A percentile compares a stretch with the other conserved stretches of the same genome.
These are phyloP conservation scores for Oasisia sp. DNA, from an alignment of 2,888 invertebrate genomes.

Conservation along the genomic window DNA sequence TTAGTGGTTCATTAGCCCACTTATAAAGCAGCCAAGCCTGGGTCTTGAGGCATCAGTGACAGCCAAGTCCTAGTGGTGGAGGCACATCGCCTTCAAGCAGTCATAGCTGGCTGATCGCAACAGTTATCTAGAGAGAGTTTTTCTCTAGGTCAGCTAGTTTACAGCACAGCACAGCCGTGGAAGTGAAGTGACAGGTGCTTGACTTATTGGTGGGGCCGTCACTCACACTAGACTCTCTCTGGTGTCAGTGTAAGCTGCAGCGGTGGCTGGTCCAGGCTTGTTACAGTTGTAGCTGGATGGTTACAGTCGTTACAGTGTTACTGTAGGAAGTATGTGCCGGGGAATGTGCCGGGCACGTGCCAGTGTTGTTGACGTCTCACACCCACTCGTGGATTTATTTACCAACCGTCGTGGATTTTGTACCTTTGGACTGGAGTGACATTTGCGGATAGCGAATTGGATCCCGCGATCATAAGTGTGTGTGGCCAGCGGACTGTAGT, in stretches of 20 bases:
- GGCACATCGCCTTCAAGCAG: background rate
- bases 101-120: conserved; percentile 9
- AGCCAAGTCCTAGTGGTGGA: background rate
- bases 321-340: background rate
- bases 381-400: background rate
- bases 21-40: background rate
- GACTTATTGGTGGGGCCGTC: background rate
- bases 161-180: background rate
- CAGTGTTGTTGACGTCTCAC: background rate
- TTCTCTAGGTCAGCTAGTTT: conserved; percentile 17
- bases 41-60: background rate
- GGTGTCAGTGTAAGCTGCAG: background rate
- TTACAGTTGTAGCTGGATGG: background rate
- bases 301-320: background rate
- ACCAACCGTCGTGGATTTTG: background rate
- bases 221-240: background rate
- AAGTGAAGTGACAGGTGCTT: background rate
- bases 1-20: background rate
- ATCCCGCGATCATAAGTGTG: background rate
- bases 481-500: background rate
- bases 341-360: background rate
- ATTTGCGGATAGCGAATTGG: background rate
- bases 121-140: background rate
- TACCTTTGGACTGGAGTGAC: background rate
- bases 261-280: background rate